phyloP scores from a whole-genome alignment of 2,888 invertebrate species.

The Drosophila emarginata region DNA sequence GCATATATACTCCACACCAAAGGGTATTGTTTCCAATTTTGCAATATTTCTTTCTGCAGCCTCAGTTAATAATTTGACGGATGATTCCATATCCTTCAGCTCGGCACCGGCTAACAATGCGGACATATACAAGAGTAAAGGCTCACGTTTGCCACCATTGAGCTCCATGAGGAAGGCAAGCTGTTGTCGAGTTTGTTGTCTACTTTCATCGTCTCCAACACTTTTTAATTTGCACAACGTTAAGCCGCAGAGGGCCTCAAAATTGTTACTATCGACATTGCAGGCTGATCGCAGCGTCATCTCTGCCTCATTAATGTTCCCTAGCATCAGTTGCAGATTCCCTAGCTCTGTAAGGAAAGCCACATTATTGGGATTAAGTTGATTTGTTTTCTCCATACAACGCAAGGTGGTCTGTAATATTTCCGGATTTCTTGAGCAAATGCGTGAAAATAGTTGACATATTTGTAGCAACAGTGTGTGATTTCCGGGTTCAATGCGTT shows the following conservation, averaged over 20 bases:
- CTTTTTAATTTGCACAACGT: slow-evolving; percentile 92
- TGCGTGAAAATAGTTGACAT: slow-evolving; percentile 88
- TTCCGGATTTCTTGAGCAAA: slow-evolving; percentile 87
- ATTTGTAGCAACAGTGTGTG: slow-evolving; percentile 87
- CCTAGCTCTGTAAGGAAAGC: slow-evolving; percentile 92
- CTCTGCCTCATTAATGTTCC: slow-evolving; percentile 90
- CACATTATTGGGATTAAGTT: slow-evolving; percentile 85
- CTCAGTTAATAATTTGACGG: slow-evolving; percentile 85
- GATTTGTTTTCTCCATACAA: slow-evolving; percentile 91
- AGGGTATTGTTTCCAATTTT: slow-evolving; percentile 84
- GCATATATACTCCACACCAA: slow-evolving; percentile 89
- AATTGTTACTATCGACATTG: slow-evolving; percentile 92
- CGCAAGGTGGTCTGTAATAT: slow-evolving; percentile 89
- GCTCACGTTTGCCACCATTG: slow-evolving; percentile 85
- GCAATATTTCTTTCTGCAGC: slow-evolving; percentile 85
- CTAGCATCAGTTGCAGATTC: slow-evolving; percentile 89
- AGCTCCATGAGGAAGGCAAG: slow-evolving; percentile 92
- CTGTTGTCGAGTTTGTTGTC: slow-evolving; percentile 91
- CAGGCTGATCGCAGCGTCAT: slow-evolving; percentile 91
- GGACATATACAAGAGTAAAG: slow-evolving; percentile 87
- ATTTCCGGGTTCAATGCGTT: slow-evolving; percentile 90
- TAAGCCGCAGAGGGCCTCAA: slow-evolving; percentile 90
- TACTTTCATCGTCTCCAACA: slow-evolving; percentile 32
- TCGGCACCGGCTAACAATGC: slow-evolving; percentile 84
- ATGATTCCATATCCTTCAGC: slow-evolving; percentile 82